Base-by-base conservation (phyloP, 2,797 vertebrate species). In the Pipistrellus kuhlii region DNA sequence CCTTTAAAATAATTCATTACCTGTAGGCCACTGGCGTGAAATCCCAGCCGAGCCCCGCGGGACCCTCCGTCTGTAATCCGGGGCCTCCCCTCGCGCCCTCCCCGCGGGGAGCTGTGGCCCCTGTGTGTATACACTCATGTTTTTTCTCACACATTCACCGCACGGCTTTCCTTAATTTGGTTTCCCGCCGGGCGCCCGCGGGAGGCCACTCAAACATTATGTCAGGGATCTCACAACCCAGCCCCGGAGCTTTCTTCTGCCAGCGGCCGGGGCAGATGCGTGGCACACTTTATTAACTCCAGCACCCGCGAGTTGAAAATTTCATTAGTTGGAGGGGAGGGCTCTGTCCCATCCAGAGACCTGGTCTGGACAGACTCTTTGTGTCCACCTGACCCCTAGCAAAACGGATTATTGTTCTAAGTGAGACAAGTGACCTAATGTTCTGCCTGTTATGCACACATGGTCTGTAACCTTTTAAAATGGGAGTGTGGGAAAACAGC, bases 381-480 rank as follows among this genome's bases (percentile, higher is more conserved):
- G 98, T 98, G 98, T 98, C 97, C 97, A 97, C 95, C 97, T 99
- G 98, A 99, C 98, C 98, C 98, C 98, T 98, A 98, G 98, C 98
- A 98, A 98, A 98, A 98, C 90, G 98, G 98, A 99, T 99, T 98
- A 99, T 98, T 98, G 98, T 98, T 98, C 98, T 98, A 98, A 98
- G 98, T 98, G 98, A 98, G 98, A 98, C 98, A 98, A 98, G 98
- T 97, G 98, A 98, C 98, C 98, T 98, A 98, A 98, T 98, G 98
- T 98, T 98, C 98, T 98, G 98, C 98, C 98, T 98, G 97, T 98
- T 98, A 98, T 98, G 96, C 98, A 98, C 98, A 98, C 98, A 98
- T 98, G 98, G 99, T 98, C 98, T 98, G 98, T 98, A 98, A 99
- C 98, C 98, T 98, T 98, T 98, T 98, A 98, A 98, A 98, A 98